Evolutionary conservation across 2,888 invertebrate species (phyloP).

Genomic region (Alviniconcha strummeri): DNA sequence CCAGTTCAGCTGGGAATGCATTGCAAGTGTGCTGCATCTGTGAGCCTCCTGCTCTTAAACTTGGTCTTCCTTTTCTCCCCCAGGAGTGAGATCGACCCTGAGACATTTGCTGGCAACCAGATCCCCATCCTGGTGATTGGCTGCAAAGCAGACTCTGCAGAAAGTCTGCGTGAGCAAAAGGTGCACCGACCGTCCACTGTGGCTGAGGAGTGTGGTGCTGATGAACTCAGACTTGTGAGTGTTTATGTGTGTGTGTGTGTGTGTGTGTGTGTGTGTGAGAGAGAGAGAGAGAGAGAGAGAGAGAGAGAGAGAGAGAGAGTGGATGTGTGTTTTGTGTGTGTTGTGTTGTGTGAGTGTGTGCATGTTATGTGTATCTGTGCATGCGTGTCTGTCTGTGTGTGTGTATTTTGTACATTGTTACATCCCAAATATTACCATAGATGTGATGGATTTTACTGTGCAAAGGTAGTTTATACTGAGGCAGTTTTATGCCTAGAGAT

Average conservation of each 20-base stretch:
- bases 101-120: conserved; percentile 77
- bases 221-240: conserved; percentile 88
- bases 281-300: no score
- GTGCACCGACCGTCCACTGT: conserved; percentile 78
- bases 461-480: no score
- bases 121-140: conserved; percentile 96
- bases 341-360: not conserved
- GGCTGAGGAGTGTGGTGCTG: conserved; percentile 93
- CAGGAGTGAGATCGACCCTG: conserved; percentile 72
- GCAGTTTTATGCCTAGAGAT: no score
- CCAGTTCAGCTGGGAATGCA: no score
- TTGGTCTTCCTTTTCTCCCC: not conserved
- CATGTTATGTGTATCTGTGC: not conserved
- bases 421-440: not conserved
- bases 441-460: no score
- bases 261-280: not conserved
- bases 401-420: not conserved
- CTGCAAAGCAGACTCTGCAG: conserved; percentile 91
- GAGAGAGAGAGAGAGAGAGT: not conserved
- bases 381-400: not conserved
- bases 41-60: no score
- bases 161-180: conserved; percentile 81
- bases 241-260: conserved; percentile 7
- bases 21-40: no score
- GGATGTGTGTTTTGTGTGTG: not conserved